These are phyloP conservation scores for Phaethornis superciliosus DNA, from an alignment of 2,113 vertebrate species.

Conservation along the genomic window DNA sequence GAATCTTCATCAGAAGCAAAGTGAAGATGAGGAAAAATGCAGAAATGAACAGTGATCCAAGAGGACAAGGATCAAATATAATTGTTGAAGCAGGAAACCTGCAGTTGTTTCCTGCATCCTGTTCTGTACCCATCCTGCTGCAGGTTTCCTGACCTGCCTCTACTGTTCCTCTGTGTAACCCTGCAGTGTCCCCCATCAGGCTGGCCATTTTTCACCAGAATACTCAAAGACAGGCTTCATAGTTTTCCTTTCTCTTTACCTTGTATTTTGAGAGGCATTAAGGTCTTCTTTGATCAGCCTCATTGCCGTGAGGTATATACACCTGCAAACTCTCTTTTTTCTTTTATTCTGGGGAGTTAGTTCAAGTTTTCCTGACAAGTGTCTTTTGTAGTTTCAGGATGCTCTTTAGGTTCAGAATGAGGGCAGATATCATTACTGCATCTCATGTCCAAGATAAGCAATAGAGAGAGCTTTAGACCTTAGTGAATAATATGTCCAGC, in stretches of 20 bases:
- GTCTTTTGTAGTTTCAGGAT: not conserved
- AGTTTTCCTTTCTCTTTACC: not conserved
- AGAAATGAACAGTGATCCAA: not conserved
- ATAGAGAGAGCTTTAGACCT: not conserved
- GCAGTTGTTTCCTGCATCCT: not conserved
- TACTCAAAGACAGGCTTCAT: not conserved
- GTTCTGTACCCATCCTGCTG: not conserved
- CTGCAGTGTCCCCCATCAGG: not conserved
- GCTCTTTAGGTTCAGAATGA: not conserved
- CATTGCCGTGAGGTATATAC: not conserved
- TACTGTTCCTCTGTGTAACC: not conserved
- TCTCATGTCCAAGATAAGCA: not conserved
- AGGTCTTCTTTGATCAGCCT: not conserved
- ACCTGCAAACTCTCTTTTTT: not conserved
- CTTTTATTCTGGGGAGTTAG: not conserved
- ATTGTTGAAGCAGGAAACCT: too few species aligned
- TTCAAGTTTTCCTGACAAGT: not conserved
- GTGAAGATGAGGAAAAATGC: not conserved
- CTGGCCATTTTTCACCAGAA: not conserved
- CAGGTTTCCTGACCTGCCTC: accelerated
- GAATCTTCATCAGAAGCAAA: not conserved
- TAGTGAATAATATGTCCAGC: not conserved
- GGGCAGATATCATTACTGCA: not conserved
- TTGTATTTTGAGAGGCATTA: not conserved
- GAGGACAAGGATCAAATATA: not conserved